Conservation (phyloP, 2,113 vertebrate genomes). For the Castor canadensis region DNA sequence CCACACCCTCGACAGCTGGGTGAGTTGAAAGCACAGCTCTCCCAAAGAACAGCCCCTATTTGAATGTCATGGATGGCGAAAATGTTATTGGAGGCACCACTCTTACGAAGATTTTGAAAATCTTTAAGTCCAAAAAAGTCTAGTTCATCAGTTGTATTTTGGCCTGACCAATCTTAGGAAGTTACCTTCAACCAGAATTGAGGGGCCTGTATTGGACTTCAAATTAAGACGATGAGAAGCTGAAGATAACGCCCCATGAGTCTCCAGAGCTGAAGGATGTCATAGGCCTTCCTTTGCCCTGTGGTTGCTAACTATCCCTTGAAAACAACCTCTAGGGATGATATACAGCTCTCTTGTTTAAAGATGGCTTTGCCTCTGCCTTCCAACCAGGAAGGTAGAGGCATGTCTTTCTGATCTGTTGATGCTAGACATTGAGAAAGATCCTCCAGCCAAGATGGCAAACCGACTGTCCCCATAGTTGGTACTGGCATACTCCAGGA, state of each 20-base stretch:
- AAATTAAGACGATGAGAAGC: background rate
- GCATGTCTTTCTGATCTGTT: background rate
- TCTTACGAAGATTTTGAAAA: background rate
- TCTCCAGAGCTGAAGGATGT: accelerated
- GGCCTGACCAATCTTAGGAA: background rate
- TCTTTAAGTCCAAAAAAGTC: background rate
- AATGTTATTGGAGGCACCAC: background rate
- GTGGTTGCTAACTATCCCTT: background rate
- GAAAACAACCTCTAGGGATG: background rate
- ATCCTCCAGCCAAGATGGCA: background rate
- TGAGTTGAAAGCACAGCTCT: background rate
- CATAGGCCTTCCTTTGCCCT: accelerated
- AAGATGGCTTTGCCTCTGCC: background rate
- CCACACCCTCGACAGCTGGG: too few relatives aligned
- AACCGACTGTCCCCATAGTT: background rate
- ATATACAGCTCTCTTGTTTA: background rate
- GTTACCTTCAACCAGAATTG: background rate
- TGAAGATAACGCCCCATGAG: background rate
- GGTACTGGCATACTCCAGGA: background rate
- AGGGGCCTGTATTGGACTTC: background rate
- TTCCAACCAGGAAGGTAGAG: too few relatives aligned
- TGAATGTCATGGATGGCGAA: background rate
- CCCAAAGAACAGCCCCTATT: background rate
- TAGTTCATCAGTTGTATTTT: background rate
- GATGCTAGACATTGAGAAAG: background rate